These are phyloP conservation scores for Cebus imitator DNA, from an alignment of 2,113 vertebrate genomes.

Conservation along the genomic window DNA sequence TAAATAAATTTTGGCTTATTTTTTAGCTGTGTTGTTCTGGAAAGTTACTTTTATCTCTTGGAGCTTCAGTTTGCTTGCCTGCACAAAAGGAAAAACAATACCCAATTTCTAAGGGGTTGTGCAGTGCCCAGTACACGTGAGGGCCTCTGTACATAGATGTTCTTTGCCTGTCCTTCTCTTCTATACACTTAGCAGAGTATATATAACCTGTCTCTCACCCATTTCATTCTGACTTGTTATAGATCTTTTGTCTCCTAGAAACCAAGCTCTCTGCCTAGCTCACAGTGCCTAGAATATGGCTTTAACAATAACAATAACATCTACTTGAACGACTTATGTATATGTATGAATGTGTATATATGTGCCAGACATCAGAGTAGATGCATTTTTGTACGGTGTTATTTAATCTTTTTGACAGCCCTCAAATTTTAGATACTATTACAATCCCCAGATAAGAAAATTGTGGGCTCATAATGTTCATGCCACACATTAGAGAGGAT, in stretches of 20 bases:
- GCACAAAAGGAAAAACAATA: neutral
- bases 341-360: neutral
- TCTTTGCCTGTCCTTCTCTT: neutral
- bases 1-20: neutral
- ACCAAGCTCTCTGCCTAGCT: neutral
- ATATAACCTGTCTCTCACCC: neutral
- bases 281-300: neutral
- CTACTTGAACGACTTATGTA: neutral
- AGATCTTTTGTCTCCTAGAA: neutral
- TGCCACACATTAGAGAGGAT: neutral
- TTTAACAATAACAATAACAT: neutral
- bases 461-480: neutral
- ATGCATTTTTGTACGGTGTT: neutral
- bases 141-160: fast-evolving
- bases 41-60: neutral
- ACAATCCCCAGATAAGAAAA: neutral
- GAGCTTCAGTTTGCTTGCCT: neutral
- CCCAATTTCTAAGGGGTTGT: fast-evolving
- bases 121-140: fast-evolving
- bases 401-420: neutral
- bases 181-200: too few relatives aligned
- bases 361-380: neutral
- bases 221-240: neutral
- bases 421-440: neutral
- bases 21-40: neutral